Evolutionary conservation across 2,797 vertebrate genomes (phyloP).

Genomic region (Carcharodon carcharias): DNA sequence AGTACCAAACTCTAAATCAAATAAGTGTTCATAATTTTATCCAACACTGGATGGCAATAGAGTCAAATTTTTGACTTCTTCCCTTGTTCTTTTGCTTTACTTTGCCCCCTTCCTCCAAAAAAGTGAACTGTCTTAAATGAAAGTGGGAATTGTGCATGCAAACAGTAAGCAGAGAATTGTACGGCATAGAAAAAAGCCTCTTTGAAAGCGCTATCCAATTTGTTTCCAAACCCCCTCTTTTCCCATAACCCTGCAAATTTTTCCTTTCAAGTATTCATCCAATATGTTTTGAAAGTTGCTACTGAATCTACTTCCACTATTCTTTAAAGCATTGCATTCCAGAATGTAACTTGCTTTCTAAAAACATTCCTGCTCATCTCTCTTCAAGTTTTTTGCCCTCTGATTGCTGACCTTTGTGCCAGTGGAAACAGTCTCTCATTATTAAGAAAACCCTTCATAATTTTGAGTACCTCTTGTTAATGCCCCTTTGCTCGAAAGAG

Average conservation of each 20-base stretch:
- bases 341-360: background rate
- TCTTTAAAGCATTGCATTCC: background rate
- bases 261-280: background rate
- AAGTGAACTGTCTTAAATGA: background rate
- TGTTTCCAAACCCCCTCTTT: background rate
- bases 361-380: background rate
- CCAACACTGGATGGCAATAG: conserved; percentile 29
- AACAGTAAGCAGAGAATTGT: background rate
- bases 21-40: background rate
- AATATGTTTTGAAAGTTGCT: background rate
- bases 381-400: background rate
- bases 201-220: background rate
- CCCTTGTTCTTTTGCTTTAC: background rate
- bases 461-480: too few species aligned
- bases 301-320: background rate
- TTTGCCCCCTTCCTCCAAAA: background rate
- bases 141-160: background rate
- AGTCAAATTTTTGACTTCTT: background rate
- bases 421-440: background rate
- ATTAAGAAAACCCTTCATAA: background rate
- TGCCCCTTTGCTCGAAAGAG: background rate
- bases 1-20: background rate
- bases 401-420: background rate
- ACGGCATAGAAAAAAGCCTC: background rate
- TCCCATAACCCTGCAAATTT: background rate